Conservation (phyloP, 2,113 vertebrate species). For the Platichthys stellatus region DNA sequence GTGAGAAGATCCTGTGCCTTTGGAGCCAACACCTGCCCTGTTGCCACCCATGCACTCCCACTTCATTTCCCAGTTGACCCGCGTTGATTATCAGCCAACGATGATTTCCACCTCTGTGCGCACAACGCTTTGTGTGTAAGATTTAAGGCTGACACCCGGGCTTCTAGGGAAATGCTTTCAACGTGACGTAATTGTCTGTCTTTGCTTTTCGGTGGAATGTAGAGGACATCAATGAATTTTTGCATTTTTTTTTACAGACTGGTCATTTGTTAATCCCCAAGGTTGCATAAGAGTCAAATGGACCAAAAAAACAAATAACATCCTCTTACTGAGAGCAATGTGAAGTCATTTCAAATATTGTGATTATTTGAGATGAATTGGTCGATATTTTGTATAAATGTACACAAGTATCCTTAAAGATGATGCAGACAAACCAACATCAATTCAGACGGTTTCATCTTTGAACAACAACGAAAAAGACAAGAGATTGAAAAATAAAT, state of each 20-base stretch:
- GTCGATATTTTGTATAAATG: no score
- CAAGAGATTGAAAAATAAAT: neutral
- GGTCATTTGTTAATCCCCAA: neutral
- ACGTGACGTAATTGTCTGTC: conserved; percentile 35
- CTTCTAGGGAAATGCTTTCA: conserved; percentile 48
- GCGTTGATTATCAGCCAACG: conserved; percentile 52
- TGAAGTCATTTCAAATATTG: no score
- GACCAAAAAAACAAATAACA: neutral
- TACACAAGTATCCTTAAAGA: no score
- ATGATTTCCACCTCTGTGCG: conserved; percentile 43
- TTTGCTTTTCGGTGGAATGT: conserved; percentile 34
- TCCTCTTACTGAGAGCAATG: neutral
- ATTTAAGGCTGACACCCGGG: conserved; percentile 55
- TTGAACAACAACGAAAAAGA: no score
- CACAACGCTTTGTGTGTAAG: conserved; percentile 49
- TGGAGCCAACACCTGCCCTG: conserved; percentile 58
- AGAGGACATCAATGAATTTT: neutral
- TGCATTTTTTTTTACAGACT: neutral
- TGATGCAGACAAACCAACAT: no score
- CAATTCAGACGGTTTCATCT: no score
- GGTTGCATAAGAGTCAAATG: neutral
- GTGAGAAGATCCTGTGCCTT: conserved; percentile 81
- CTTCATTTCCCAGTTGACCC: conserved; percentile 44
- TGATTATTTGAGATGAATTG: neutral
- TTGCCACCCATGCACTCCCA: conserved; percentile 47